Evolutionary conservation across 1,140 invertebrate species (phyloP).

Genomic region (Mycetomoellerius zeteki): DNA sequence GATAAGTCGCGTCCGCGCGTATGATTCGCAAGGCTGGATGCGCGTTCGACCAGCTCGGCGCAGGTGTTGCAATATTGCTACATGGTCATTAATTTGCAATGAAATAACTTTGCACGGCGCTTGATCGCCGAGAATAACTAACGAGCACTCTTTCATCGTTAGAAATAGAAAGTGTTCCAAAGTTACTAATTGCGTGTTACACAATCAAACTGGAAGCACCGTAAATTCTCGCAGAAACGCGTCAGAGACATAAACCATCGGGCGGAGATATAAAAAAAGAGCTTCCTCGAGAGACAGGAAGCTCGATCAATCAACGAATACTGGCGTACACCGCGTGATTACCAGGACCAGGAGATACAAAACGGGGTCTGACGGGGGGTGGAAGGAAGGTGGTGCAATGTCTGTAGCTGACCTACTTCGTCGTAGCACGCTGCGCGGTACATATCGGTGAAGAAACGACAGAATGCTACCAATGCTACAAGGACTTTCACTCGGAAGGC

Average conservation of each 20-base stretch:
- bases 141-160: constrained; percentile 43
- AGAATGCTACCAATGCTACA: constrained; percentile 82
- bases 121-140: constrained; percentile 14
- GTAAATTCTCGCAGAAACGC: constrained; percentile 41
- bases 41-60: constrained; percentile 1
- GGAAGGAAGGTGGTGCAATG: constrained; percentile 79
- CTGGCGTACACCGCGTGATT: background rate
- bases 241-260: background rate
- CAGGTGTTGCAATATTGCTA: constrained; percentile 33
- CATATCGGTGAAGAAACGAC: constrained; percentile 83
- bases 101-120: constrained; percentile 40
- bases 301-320: constrained; percentile 34
- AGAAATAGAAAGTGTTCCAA: constrained; percentile 58
- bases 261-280: background rate
- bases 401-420: constrained; percentile 80
- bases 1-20: constrained; percentile 14
- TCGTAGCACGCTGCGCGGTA: constrained; percentile 61
- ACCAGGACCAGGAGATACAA: constrained; percentile 40
- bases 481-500: constrained; percentile 85
- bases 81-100: constrained; percentile 44
- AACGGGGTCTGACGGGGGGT: constrained; percentile 68
- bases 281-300: constrained; percentile 48
- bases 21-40: constrained; percentile 24
- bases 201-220: constrained; percentile 28
- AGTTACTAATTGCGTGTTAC: constrained; percentile 45